Evolutionary conservation across 2,113 vertebrate species (phyloP), one percentile per base, ranked within the genome.

Genomic region (Misgurnus mizolepis): DNA sequence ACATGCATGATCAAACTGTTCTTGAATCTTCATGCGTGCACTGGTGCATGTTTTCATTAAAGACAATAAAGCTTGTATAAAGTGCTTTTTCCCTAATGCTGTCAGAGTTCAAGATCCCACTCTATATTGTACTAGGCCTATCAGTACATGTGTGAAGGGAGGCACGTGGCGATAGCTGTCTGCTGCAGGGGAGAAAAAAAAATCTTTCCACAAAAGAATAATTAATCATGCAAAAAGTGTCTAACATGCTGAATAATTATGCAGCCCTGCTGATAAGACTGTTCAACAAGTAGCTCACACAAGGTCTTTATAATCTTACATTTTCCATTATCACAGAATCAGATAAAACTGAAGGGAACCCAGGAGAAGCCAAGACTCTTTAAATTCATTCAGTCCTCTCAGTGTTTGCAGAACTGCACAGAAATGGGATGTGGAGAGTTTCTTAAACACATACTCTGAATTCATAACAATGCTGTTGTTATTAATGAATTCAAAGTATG

Each of bases 201-300:
- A 79, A 68, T 58, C n/a, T 18, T 55, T 15, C 69, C 22, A 78
- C 67, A 81, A 55, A 78, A 80, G 60, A 82, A 61, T 72, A 79
- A 84, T 82, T 82, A 84, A 74, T 84, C 82, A 82, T 62, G 82
- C 82, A 87, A 80, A 85, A 77, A 77, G 43, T 82, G 76, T 80
- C 77, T 61, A 76, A 82, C 71, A 80, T 60, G 34, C 55, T 71
- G 68, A 85, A 83, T 83, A 88, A 86, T 85, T 80, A 84, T 77
- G 80, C 80, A 49, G 71, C 61, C 50, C 45, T 53, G 64, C 71
- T 83, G 85, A 87, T 86, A 88, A 85, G 82, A 49, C 67, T 56
- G 56, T 76, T 86, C 80, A 83, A 83, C 82, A 83, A 82, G 74
- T 84, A 67, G 74, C 68, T 70, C 67, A 78, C 43, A 55, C 70